Conservation (phyloP, 2,888 invertebrate species). For the Callimorpha dominula region DNA sequence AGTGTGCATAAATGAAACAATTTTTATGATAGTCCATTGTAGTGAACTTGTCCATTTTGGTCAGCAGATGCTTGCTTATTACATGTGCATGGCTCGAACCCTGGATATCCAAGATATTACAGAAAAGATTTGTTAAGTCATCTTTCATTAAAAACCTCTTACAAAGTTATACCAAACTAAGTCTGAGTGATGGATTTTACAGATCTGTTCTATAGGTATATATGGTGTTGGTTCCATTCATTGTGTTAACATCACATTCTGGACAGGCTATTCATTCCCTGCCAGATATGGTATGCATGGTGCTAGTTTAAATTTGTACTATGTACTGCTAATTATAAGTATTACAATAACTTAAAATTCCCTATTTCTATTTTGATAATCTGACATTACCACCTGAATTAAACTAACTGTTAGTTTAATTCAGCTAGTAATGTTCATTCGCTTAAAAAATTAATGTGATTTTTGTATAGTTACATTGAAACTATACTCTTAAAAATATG, state of each 20-base stretch:
- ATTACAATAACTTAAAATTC: neutral
- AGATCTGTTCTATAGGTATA: slow-evolving; percentile 25
- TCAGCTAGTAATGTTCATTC: too few species aligned
- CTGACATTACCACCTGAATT: too few species aligned
- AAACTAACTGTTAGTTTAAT: too few species aligned
- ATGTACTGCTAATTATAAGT: slow-evolving; percentile 9
- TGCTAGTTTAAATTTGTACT: slow-evolving; percentile 7
- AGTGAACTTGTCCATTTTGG: slow-evolving; percentile 34
- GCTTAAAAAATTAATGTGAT: neutral
- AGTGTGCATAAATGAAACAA: too few species aligned
- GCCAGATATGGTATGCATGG: slow-evolving; percentile 44
- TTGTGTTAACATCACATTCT: slow-evolving; percentile 30
- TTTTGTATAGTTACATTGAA: neutral
- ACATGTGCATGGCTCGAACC: slow-evolving; percentile 45
- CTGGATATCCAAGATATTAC: slow-evolving; percentile 15
- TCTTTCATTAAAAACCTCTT: neutral
- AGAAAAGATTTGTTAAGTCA: slow-evolving; percentile 11
- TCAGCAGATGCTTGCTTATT: slow-evolving; percentile 45
- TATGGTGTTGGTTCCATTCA: slow-evolving; percentile 33
- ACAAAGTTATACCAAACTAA: too few species aligned
- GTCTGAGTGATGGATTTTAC: neutral
- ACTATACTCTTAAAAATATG: neutral
- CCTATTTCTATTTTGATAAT: neutral
- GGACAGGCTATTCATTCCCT: slow-evolving; percentile 17
- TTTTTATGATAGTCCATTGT: slow-evolving; percentile 36